Evolutionary conservation across 2,797 vertebrate genomes (phyloP).

Genomic region (Pristis pectinata): DNA sequence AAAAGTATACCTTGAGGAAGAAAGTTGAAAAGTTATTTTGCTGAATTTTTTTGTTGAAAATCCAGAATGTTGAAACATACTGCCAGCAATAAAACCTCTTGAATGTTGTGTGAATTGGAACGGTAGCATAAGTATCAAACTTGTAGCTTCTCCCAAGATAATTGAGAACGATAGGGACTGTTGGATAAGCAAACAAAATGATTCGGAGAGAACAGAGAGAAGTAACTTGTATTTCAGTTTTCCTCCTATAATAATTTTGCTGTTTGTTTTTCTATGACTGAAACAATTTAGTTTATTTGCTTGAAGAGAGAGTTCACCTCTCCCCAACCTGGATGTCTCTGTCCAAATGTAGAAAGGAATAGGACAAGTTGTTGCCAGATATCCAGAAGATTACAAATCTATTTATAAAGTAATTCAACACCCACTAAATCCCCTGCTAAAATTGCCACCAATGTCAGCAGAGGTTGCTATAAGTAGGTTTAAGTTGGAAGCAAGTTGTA

Average conservation of each 20-base stretch:
- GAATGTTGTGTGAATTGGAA: not conserved
- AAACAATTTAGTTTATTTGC: not conserved
- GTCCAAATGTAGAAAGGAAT: not conserved
- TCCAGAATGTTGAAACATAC: not conserved
- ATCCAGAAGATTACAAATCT: not conserved
- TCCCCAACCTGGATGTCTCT: not conserved
- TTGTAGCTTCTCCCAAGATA: not conserved
- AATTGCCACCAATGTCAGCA: not conserved
- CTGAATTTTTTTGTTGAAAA: not conserved
- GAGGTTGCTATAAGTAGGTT: not conserved
- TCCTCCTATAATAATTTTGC: not conserved
- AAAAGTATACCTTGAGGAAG: not conserved
- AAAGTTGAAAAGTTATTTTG: not conserved
- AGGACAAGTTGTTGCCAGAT: not conserved
- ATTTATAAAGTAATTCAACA: not conserved
- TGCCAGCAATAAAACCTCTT: not conserved
- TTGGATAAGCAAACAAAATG: not conserved
- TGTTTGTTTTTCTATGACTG: not conserved
- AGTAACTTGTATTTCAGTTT: not conserved
- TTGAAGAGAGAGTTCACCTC: not conserved
- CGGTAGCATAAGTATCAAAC: not conserved
- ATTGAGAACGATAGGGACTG: not conserved
- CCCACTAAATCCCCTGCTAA: not conserved
- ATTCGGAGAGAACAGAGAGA: not conserved
- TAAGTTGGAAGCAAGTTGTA: slow-evolving; percentile 5